Conservation (phyloP, 2,797 vertebrate species). For the Chlorospingus semifuscus region DNA sequence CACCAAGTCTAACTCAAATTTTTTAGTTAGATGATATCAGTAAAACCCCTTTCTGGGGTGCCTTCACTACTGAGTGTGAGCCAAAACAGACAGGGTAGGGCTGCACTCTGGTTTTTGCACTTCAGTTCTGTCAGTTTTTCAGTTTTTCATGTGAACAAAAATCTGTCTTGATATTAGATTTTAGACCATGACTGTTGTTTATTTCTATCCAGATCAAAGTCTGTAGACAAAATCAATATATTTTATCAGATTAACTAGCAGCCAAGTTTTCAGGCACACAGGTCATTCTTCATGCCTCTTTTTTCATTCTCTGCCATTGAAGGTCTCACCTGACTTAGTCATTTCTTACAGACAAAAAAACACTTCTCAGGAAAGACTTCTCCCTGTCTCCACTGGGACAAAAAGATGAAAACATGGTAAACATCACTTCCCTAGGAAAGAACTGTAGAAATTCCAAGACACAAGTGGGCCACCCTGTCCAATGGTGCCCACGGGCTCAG, state of each 20-base stretch:
- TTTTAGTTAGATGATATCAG: constrained; percentile 15
- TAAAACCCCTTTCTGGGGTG: neutral
- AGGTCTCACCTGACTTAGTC: neutral
- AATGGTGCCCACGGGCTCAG: neutral
- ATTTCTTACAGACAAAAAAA: neutral
- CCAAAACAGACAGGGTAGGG: neutral
- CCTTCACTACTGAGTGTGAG: neutral
- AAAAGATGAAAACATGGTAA: neutral
- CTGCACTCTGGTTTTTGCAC: neutral
- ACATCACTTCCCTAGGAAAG: neutral
- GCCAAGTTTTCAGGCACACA: neutral
- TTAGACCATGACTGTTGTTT: neutral
- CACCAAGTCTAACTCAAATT: neutral
- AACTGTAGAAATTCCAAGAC: neutral
- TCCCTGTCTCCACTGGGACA: neutral
- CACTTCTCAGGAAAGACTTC: neutral
- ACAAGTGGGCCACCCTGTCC: neutral
- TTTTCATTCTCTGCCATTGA: neutral
- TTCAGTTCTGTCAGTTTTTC: neutral
- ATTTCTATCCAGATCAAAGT: neutral
- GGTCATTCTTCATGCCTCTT: neutral
- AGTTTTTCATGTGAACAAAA: neutral
- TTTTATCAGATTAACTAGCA: neutral
- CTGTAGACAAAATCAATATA: constrained; percentile 9
- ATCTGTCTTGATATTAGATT: neutral